These are phyloP conservation scores for Cassiopea xamachana DNA, from an alignment of 30 jellyfish, hydroid and myxozoan species.

Conservation along the genomic window DNA sequence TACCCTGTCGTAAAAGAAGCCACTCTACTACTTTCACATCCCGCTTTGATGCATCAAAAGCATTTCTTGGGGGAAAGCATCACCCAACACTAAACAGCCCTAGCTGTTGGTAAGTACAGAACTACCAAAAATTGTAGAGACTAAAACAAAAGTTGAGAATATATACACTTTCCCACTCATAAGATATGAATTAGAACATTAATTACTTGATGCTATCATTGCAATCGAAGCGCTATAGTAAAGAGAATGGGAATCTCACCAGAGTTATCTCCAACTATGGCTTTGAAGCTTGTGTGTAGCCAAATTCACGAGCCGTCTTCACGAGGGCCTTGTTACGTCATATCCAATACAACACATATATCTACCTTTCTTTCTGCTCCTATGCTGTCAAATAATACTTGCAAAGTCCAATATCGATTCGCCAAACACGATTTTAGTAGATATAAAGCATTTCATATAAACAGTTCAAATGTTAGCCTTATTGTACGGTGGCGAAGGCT, in stretches of 20 bases:
- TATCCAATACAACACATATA: background rate
- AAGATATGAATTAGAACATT: background rate
- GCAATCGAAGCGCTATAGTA: background rate
- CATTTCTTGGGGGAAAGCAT: too few species aligned
- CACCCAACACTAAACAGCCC: too few species aligned
- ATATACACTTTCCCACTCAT: background rate
- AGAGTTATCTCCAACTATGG: conserved; percentile 20
- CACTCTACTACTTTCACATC: too few species aligned
- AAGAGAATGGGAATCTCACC: conserved; percentile 60
- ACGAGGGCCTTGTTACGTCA: conserved; percentile 43
- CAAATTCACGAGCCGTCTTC: conserved; percentile 30
- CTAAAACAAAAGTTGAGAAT: too few species aligned
- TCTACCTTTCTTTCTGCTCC: background rate
- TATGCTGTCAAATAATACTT: background rate
- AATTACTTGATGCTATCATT: background rate
- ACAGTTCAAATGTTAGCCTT: background rate
- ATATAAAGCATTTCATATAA: background rate
- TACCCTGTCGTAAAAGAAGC: too few species aligned
- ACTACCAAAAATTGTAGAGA: too few species aligned
- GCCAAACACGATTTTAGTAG: background rate
- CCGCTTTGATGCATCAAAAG: too few species aligned
- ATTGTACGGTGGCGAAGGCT: background rate
- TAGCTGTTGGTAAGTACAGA: too few species aligned
- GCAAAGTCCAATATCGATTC: background rate
- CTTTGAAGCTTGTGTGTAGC: background rate